Conservation (phyloP, 2,797 vertebrate species). For the Momotus momota region DNA sequence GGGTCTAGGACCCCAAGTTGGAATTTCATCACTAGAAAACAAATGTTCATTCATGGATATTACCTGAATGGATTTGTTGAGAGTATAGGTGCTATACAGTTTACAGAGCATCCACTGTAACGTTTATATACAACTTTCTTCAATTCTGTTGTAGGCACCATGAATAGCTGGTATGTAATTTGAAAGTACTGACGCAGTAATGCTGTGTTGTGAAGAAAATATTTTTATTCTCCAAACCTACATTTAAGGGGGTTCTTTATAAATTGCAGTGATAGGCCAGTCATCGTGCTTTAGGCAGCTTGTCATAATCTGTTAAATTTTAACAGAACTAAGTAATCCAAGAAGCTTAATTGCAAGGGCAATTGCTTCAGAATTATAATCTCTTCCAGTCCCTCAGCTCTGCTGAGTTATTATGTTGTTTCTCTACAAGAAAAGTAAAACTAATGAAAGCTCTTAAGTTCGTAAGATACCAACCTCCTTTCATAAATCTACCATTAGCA, state of each 20-base stretch:
- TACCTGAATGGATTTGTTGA: neutral
- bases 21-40: neutral
- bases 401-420: neutral
- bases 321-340: neutral
- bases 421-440: neutral
- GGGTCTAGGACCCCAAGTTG: neutral
- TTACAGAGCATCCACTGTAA: neutral
- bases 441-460: neutral
- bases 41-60: neutral
- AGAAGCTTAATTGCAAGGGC: neutral
- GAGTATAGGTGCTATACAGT: neutral
- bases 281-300: neutral
- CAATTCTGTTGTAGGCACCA: neutral
- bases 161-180: neutral
- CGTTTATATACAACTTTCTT: neutral
- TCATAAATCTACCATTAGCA: neutral
- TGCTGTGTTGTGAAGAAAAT: neutral
- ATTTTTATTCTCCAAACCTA: constrained; percentile 24
- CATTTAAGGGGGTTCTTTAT: neutral
- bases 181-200: constrained; percentile 8
- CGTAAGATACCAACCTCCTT: neutral
- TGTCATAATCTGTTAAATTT: constrained; percentile 19
- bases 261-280: constrained; percentile 10
- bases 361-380: neutral
- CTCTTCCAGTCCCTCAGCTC: neutral